phyloP scores from a whole-genome alignment of 1,140 invertebrate species.

The Macrocentrus cingulum region DNA sequence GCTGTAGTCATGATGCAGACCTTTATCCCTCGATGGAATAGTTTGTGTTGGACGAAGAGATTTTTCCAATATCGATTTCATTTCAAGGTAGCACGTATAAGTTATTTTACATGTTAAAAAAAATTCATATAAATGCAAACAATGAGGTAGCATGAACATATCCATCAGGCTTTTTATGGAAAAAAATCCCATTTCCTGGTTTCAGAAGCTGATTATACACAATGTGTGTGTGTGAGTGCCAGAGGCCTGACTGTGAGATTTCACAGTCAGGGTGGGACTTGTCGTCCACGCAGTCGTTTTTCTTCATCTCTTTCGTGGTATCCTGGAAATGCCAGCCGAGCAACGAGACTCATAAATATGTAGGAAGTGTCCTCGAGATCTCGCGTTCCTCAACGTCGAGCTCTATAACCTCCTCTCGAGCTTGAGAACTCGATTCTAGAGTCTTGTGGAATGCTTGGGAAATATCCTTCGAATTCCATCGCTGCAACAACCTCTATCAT shows the following conservation, averaged over 20 bases:
- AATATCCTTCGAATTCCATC: background rate
- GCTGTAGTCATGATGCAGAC: background rate
- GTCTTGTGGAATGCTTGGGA: background rate
- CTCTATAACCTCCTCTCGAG: conserved; percentile 14
- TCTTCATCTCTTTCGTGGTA: conserved; percentile 20
- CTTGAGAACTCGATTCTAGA: background rate
- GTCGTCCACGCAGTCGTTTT: background rate
- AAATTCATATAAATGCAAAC: too few species aligned
- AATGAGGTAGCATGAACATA: too few species aligned
- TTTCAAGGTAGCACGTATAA: conserved; percentile 1
- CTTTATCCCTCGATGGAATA: background rate
- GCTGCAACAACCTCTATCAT: background rate
- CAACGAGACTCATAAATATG: conserved; percentile 29
- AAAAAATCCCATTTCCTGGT: too few species aligned
- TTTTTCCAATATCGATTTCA: background rate
- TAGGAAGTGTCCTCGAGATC: conserved; percentile 22
- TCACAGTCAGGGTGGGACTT: conserved; percentile 5
- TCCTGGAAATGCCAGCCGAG: conserved; percentile 13
- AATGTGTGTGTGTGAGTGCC: too few species aligned
- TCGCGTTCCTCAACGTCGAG: conserved; percentile 17
- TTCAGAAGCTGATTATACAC: too few species aligned
- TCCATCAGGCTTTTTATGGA: too few species aligned
- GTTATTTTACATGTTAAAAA: too few species aligned
- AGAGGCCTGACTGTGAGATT: conserved; percentile 18
- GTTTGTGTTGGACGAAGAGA: background rate